These are phyloP conservation scores for Petromus typicus DNA, from an alignment of 2,113 vertebrate species.

Conservation along the genomic window DNA sequence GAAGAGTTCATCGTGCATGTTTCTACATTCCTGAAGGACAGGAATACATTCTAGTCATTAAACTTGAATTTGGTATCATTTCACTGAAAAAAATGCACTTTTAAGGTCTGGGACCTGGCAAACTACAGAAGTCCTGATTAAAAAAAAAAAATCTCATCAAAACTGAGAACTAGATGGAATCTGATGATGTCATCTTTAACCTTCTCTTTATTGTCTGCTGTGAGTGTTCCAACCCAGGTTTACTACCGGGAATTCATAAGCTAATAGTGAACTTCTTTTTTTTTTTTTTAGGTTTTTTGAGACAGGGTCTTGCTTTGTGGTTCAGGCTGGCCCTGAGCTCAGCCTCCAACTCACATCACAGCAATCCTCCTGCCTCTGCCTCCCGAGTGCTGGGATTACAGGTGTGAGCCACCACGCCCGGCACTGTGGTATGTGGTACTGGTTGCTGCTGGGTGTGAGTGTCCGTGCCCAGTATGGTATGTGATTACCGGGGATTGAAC, in stretches of 20 bases:
- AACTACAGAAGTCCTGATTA: neutral
- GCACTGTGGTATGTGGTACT: no score
- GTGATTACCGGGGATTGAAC: no score
- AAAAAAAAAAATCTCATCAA: neutral
- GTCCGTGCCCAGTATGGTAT: no score
- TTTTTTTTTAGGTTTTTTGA: no score
- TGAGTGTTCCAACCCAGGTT: neutral
- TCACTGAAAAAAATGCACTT: constrained; percentile 16
- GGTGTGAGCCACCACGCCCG: no score
- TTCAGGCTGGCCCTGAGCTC: no score
- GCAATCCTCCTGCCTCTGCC: no score
- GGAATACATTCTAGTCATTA: neutral
- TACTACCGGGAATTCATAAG: neutral
- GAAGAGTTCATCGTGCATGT: neutral
- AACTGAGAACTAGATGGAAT: neutral
- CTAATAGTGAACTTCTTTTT: neutral
- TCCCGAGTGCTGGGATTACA: no score
- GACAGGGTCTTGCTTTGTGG: no score
- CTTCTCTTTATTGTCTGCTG: neutral
- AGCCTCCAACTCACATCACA: no score
- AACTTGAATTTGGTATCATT: constrained; percentile 34
- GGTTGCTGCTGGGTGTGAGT: no score
- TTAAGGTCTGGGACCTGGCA: neutral
- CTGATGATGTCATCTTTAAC: neutral
- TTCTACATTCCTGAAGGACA: neutral